Percentiles rank a stretch among this genome's conserved stretches.
Conservation (phyloP, 2,797 vertebrate species). For the Melanotaenia parkinsoni region DNA sequence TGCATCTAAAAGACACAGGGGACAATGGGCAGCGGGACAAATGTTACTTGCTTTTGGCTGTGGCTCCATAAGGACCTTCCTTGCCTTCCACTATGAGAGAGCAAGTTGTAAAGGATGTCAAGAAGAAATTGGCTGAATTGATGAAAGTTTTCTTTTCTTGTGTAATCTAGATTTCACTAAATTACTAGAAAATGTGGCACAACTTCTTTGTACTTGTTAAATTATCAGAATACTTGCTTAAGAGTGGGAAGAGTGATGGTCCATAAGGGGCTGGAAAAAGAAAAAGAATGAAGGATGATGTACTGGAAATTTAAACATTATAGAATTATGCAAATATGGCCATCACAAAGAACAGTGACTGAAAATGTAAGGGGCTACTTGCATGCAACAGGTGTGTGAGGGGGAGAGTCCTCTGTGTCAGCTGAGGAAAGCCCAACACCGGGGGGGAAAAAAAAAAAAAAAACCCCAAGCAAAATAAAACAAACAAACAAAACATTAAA, state of each 20-base stretch:
- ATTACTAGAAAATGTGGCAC: not conserved
- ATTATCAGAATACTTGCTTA: constrained; percentile 78
- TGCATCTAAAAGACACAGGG: constrained; percentile 16
- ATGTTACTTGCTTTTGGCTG: constrained; percentile 82
- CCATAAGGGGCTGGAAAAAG: constrained; percentile 69
- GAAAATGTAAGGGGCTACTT: constrained; percentile 73
- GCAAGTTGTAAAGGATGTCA: constrained; percentile 45
- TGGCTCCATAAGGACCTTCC: constrained; percentile 70
- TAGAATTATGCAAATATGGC: constrained; percentile 4
- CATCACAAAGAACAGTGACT: constrained; percentile 12
- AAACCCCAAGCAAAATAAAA: not conserved
- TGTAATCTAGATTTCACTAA: constrained; percentile 17
- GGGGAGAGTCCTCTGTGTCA: constrained; percentile 76
- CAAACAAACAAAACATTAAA: constrained; percentile 23
- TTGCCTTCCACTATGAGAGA: constrained; percentile 72
- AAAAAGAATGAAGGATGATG: constrained; percentile 51
- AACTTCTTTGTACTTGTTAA: not conserved
- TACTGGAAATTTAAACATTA: constrained; percentile 14
- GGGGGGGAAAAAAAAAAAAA: not conserved
- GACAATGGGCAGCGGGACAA: constrained; percentile 31
- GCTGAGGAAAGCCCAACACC: constrained; percentile 69
- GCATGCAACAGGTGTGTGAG: constrained; percentile 78
- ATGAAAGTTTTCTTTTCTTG: not conserved
- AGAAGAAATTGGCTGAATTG: constrained; percentile 40
- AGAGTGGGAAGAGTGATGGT: constrained; percentile 54